Base-by-base conservation (phyloP, 2,113 vertebrate genomes). In the Neolamprologus brichardi region DNA sequence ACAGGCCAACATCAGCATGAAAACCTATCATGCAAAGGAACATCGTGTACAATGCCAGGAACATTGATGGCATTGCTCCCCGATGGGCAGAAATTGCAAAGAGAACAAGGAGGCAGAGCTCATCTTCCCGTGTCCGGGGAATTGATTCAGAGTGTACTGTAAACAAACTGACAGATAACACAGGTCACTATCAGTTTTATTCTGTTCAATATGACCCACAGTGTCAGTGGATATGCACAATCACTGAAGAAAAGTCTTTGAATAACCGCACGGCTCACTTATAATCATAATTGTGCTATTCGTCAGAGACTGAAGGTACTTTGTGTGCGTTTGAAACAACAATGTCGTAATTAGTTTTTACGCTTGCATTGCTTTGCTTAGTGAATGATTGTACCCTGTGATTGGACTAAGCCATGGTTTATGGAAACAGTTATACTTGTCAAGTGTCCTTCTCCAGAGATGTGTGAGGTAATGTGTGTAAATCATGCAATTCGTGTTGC, bases 11-110 rank as follows among this genome's bases (percentile, higher is more conserved):
- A 88, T 88, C 82, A 87, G 91, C 28, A 32, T 67, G 88, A 84
- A 88, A 87, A 93, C 92, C 78, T 90, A 49, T 86, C 84, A 91
- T 93, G 86, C 88, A 92, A 86, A 84, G 70, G 83, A 91, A 92
- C 91, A 93, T 92, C 90, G 84, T 91, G 86, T 87, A 67, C 90
- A 83, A 77, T 49, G 60, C 56, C 79, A 56, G 84, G 81, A 56
- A 86, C 84, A 87, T 7, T 79, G 87, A 94, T 90, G 92, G 72
- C 79, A 79, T 83, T 56, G 18, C 62, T 81, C 52, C 89, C 62
- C 49, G 7, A 13, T 49, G 88, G 87, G 84, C 46, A 13, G 41
- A 88, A 89, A 91, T 79, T 86, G 87, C 56, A 89, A 89, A 84
- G 82, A 84, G 88, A 85, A 81, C 13, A 32, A 72, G 52, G 56